phyloP scores from a whole-genome alignment of 53 echinoderm and acorn worm genomes.

The Luidia sarsii region DNA sequence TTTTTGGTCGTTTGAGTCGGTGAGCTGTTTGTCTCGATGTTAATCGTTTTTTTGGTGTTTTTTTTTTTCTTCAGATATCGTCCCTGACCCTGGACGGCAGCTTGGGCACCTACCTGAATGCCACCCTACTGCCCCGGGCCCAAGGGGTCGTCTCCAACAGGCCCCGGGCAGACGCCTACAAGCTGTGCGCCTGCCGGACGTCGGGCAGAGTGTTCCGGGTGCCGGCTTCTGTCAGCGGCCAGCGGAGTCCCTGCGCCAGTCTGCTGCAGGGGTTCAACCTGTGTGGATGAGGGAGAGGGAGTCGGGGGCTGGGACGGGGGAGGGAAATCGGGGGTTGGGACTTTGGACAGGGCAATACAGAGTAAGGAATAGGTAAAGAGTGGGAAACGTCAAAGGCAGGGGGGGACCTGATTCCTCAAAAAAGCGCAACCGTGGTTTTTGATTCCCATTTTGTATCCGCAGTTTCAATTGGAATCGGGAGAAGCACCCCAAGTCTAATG shows the following conservation, averaged over 20 bases:
- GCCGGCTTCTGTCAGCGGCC: conserved; percentile 6
- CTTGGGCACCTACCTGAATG: conserved; percentile 55
- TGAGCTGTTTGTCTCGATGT: too few species aligned
- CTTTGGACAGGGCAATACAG: too few species aligned
- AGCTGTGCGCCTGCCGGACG: conserved; percentile 61
- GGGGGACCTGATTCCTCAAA: too few species aligned
- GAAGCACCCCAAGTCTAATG: too few species aligned
- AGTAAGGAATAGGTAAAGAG: too few species aligned
- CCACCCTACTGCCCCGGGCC: conserved; percentile 40
- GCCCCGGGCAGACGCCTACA: conserved; percentile 22
- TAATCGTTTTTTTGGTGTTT: not conserved
- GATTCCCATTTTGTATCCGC: too few species aligned
- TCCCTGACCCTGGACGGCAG: conserved; percentile 28
- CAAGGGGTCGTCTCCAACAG: not conserved
- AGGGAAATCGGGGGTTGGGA: too few species aligned
- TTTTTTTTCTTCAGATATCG: conserved; percentile 31
- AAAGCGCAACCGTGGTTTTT: too few species aligned
- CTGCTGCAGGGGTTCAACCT: conserved; percentile 29
- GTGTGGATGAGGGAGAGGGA: conserved; percentile 41
- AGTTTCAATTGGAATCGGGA: too few species aligned
- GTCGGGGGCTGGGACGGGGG: too few species aligned
- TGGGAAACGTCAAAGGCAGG: too few species aligned
- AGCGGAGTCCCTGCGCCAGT: conserved; percentile 50
- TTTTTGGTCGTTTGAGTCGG: too few species aligned
- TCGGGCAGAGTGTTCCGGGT: conserved; percentile 63